phyloP scores from a whole-genome alignment of 2,113 vertebrate genomes.

The Pelodiscus sinensis region DNA sequence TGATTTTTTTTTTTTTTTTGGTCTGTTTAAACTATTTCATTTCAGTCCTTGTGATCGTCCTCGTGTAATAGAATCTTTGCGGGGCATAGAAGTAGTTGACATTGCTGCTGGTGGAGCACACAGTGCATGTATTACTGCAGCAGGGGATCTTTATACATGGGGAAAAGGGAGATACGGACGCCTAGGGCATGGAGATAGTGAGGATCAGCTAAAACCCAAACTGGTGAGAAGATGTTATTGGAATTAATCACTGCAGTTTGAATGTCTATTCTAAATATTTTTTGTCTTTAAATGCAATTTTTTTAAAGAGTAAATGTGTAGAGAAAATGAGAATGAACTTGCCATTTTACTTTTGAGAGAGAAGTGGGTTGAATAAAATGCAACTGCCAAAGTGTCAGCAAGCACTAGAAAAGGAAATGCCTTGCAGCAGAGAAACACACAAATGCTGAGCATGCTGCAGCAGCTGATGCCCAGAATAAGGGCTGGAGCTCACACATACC shows the following conservation, averaged over 20 bases:
- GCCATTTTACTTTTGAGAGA: background rate
- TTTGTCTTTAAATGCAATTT: background rate
- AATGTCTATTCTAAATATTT: background rate
- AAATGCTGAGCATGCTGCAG: background rate
- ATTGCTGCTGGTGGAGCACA: slow-evolving; percentile 96
- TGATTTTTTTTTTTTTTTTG: background rate
- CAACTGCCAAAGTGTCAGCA: background rate
- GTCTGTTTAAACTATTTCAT: background rate
- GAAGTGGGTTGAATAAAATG: background rate
- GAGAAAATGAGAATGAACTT: background rate
- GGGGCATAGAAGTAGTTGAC: slow-evolving; percentile 95
- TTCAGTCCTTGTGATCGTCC: slow-evolving; percentile 95
- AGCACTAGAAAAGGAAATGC: background rate
- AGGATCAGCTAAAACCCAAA: slow-evolving; percentile 97
- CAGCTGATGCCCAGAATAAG: background rate
- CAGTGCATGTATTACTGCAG: slow-evolving; percentile 95
- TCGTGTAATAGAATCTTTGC: slow-evolving; percentile 94
- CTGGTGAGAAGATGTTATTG: slow-evolving; percentile 79
- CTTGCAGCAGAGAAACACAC: background rate
- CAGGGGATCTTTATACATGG: slow-evolving; percentile 97
- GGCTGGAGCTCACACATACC: background rate
- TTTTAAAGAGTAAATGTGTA: background rate
- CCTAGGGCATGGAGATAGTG: slow-evolving; percentile 96
- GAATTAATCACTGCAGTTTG: background rate
- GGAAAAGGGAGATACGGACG: slow-evolving; percentile 96